Percentiles rank a stretch among this genome's conserved stretches.
Evolutionary conservation across 2,113 vertebrate genomes (phyloP).

Genomic region (Stigmatopora nigra): DNA sequence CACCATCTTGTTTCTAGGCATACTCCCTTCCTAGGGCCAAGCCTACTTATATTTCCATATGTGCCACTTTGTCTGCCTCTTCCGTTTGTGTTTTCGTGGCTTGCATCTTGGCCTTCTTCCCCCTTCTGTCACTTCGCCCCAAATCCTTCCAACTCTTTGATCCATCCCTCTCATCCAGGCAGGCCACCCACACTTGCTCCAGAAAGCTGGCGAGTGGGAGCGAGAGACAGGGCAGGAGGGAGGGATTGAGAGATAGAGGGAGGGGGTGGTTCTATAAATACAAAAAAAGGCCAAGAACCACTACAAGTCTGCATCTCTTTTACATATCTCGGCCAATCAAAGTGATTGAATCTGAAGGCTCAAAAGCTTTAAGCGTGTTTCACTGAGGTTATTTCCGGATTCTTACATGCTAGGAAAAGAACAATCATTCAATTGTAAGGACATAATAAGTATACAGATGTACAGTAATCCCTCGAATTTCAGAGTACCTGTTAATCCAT

Average conservation of each 20-base stretch:
- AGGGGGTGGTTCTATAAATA: constrained; percentile 64
- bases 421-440: background rate
- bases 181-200: constrained; percentile 52
- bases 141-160: constrained; percentile 40
- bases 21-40: constrained; percentile 9
- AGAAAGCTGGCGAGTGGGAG: constrained; percentile 35
- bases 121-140: constrained; percentile 36
- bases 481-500: background rate
- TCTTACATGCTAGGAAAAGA: background rate
- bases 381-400: constrained; percentile 12
- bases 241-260: background rate
- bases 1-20: background rate
- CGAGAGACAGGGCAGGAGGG: constrained; percentile 4
- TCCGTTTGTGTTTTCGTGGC: constrained; percentile 22
- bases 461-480: too few species aligned
- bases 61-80: constrained; percentile 27
- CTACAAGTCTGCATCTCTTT: constrained; percentile 48
- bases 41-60: constrained; percentile 38
- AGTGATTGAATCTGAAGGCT: constrained; percentile 43
- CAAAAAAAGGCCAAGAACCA: constrained; percentile 45
- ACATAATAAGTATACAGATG: too few species aligned
- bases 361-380: constrained; percentile 30
- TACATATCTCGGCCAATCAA: constrained; percentile 57
- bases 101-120: constrained; percentile 25
- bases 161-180: constrained; percentile 38